These are phyloP conservation scores for Callyntrura guangdongensis DNA, from an alignment of 2,888 invertebrate genomes.

Conservation along the genomic window DNA sequence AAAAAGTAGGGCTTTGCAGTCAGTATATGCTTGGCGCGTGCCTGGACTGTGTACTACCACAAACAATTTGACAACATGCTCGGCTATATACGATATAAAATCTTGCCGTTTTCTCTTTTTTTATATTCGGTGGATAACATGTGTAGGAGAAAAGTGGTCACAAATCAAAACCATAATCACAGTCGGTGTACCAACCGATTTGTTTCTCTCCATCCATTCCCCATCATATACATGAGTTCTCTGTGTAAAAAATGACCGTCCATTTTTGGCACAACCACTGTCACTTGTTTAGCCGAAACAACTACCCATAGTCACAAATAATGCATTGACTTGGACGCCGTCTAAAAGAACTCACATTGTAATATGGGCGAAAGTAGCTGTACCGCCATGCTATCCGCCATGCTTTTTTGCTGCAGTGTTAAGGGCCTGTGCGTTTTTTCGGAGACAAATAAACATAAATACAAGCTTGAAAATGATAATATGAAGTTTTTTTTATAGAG, in stretches of 20 bases:
- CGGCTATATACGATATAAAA: background rate
- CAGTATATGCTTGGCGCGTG: background rate
- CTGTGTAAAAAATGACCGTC: background rate
- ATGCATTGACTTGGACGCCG: no score
- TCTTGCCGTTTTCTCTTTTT: background rate
- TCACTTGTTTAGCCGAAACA: background rate
- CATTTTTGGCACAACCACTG: no score
- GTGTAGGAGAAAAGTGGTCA: conserved; percentile 55
- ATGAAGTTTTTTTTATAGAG: conserved; percentile 67
- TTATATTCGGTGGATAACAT: conserved; percentile 16
- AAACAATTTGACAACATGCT: background rate
- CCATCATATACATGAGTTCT: no score
- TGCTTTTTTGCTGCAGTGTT: background rate
- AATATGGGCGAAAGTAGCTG: no score
- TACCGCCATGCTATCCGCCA: no score
- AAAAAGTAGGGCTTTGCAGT: no score
- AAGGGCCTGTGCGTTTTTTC: background rate
- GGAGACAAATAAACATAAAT: no score
- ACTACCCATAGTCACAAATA: background rate
- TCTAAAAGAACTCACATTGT: no score
- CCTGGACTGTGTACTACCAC: background rate
- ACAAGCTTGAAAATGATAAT: no score
- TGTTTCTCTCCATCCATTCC: background rate
- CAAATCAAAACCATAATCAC: conserved; percentile 80
- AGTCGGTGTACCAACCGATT: conserved; percentile 62